phyloP scores from a whole-genome alignment of 30 jellyfish, hydroid and myxozoan species.

The Hydra vulgaris region DNA sequence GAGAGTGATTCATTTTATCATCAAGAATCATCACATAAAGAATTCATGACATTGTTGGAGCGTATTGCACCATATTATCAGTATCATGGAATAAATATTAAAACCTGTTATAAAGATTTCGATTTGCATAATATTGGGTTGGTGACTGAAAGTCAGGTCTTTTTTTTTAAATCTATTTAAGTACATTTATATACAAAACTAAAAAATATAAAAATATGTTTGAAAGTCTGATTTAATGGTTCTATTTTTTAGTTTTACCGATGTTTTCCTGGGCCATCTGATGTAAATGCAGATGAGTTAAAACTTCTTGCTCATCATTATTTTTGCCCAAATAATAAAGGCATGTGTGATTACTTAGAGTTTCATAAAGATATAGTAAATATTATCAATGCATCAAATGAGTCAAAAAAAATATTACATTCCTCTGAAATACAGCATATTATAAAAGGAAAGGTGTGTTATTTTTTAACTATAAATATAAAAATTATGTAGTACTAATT shows the following conservation, averaged over 20 bases:
- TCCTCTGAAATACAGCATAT: background rate
- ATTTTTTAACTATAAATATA: background rate
- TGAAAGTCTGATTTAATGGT: no score
- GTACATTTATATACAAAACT: no score
- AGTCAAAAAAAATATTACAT: background rate
- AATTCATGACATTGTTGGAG: conserved; percentile 37
- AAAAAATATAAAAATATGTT: no score
- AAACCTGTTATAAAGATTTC: conserved; percentile 82
- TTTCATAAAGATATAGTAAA: conserved; percentile 72
- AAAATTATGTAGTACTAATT: no score
- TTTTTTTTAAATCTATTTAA: background rate
- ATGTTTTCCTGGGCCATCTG: conserved; percentile 95
- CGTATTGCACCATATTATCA: conserved; percentile 77
- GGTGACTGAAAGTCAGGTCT: conserved; percentile 94
- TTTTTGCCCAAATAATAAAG: conserved; percentile 50
- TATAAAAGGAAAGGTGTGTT: background rate
- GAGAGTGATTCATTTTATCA: background rate
- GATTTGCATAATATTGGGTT: conserved; percentile 83
- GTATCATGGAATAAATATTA: conserved; percentile 86
- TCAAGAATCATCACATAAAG: conserved; percentile 30
- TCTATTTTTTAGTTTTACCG: conserved; percentile 69
- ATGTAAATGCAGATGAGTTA: conserved; percentile 55
- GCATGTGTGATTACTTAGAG: conserved; percentile 64
- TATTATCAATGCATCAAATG: conserved; percentile 12
- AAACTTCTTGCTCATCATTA: conserved; percentile 56